Conservation (phyloP, 2,888 invertebrate genomes). For the Oscheius myriophilus region DNA sequence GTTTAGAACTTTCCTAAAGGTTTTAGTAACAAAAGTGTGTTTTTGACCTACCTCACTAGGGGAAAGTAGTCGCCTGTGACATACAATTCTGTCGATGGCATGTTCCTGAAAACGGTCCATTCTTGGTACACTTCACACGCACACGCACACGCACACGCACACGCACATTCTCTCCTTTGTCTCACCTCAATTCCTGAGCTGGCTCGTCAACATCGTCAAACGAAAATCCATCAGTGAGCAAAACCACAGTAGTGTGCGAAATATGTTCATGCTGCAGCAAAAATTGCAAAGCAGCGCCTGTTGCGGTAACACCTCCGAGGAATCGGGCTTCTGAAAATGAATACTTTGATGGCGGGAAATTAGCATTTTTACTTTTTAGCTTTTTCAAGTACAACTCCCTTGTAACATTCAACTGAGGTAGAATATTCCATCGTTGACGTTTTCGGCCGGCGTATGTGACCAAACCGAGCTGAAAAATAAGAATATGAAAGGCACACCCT, state of each 20-base stretch:
- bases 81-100: slow-evolving; percentile 2
- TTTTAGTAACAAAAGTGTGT: neutral
- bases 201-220: slow-evolving; percentile 51
- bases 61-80: slow-evolving; percentile 50
- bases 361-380: slow-evolving; percentile 38
- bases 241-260: slow-evolving; percentile 40
- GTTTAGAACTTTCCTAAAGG: slow-evolving; percentile 32
- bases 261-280: slow-evolving; percentile 32
- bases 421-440: slow-evolving; percentile 48
- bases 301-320: slow-evolving; percentile 56
- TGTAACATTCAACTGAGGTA: slow-evolving; percentile 38
- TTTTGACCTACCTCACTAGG: slow-evolving; percentile 37
- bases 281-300: slow-evolving; percentile 48
- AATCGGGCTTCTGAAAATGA: slow-evolving; percentile 42
- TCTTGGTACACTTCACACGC: neutral
- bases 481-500: neutral
- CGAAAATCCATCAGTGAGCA: slow-evolving; percentile 63
- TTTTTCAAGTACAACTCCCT: slow-evolving; percentile 37
- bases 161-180: too few relatives aligned
- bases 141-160: too few relatives aligned
- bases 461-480: slow-evolving; percentile 38
- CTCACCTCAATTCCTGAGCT: slow-evolving; percentile 46
- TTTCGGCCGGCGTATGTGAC: slow-evolving; percentile 48
- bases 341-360: neutral
- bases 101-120: neutral